Evolutionary conservation across 2,113 vertebrate species (phyloP).

Genomic region (Meriones unguiculatus): DNA sequence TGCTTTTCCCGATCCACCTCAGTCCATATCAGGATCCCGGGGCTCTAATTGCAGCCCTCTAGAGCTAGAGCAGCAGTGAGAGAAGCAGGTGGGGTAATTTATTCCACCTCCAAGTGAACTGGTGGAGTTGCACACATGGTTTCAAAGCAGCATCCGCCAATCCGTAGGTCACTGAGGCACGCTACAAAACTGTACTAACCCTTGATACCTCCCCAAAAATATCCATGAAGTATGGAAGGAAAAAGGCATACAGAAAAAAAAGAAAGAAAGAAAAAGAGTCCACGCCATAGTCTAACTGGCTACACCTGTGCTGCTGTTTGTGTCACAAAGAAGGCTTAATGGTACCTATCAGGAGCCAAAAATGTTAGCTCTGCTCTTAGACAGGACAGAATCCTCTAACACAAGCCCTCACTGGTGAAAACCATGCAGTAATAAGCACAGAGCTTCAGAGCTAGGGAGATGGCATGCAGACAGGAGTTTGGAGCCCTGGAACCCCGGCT

Average conservation of each 20-base stretch:
- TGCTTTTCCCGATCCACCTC: neutral
- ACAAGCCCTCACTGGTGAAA: neutral
- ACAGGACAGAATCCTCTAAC: neutral
- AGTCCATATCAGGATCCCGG: neutral
- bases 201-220: neutral
- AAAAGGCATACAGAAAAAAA: neutral
- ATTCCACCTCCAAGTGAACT: neutral
- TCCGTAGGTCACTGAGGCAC: neutral
- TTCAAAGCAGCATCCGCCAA: neutral
- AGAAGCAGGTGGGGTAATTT: neutral
- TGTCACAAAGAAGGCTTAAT: neutral
- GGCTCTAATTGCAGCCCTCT: neutral
- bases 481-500: neutral
- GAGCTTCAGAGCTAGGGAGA: neutral
- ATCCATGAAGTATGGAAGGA: neutral
- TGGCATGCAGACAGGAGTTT: neutral
- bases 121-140: neutral
- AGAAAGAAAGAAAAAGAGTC: neutral
- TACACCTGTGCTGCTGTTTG: neutral
- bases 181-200: neutral
- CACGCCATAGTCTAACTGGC: neutral
- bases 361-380: neutral
- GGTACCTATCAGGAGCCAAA: neutral
- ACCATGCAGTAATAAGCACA: neutral
- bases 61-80: neutral